Conservation (phyloP, 1,140 invertebrate genomes). For the Drosophila gunungcola region DNA sequence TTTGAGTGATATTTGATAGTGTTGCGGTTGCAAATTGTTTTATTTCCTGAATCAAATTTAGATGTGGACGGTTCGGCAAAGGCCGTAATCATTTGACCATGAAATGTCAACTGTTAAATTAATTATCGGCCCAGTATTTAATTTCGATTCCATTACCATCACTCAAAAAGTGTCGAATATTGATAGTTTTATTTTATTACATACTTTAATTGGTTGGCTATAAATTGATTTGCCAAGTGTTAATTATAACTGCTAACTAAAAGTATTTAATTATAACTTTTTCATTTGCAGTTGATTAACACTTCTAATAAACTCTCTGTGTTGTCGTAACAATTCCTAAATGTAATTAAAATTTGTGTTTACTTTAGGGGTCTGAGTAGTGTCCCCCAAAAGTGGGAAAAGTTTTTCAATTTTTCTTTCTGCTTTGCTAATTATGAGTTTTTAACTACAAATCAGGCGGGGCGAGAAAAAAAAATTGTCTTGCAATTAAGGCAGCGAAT, state of each 20-base stretch:
- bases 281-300: conserved; percentile 19
- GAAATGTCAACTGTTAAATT: conserved; percentile 50
- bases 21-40: conserved; percentile 44
- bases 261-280: conserved; percentile 12
- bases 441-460: conserved; percentile 34
- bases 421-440: conserved; percentile 42
- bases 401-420: conserved; percentile 52
- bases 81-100: conserved; percentile 15
- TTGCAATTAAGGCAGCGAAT: conserved; percentile 52
- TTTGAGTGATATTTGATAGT: conserved; percentile 37
- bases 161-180: not conserved
- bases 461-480: conserved; percentile 21
- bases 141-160: conserved; percentile 25
- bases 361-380: not conserved
- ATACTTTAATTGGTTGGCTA: conserved; percentile 11
- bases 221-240: conserved; percentile 16
- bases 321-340: conserved; percentile 2
- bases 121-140: conserved; percentile 36
- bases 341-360: conserved; percentile 7
- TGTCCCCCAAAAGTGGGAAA: conserved; percentile 4
- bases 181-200: conserved; percentile 12
- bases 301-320: conserved; percentile 3
- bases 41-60: conserved; percentile 44
- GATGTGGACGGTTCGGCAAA: conserved; percentile 11
- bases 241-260: conserved; percentile 17